These are phyloP conservation scores for Cyclopterus lumpus DNA, from an alignment of 2,797 vertebrate genomes.

Conservation along the genomic window DNA sequence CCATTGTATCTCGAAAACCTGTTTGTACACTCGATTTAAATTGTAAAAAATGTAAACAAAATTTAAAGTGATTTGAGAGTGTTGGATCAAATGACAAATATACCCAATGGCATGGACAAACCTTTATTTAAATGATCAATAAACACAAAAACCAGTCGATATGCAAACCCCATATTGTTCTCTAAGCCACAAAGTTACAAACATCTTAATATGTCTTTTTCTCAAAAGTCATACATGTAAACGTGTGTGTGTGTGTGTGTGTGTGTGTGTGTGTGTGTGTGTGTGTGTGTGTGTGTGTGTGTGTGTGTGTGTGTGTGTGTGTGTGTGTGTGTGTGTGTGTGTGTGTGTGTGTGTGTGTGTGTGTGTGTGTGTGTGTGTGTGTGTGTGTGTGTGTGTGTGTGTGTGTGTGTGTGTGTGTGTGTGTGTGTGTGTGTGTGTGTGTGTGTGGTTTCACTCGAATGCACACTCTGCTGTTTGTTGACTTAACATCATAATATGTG, in stretches of 20 bases:
- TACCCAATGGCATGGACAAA: constrained; percentile 49
- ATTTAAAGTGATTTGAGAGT: constrained; percentile 22
- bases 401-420: too few relatives aligned
- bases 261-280: too few relatives aligned
- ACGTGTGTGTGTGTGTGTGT: too few relatives aligned
- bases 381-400: neutral
- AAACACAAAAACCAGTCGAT: constrained; percentile 33
- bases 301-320: neutral
- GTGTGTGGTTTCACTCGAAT: constrained; percentile 52
- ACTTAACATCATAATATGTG: constrained; percentile 76
- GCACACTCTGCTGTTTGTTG: constrained; percentile 73
- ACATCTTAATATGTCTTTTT: constrained; percentile 62
- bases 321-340: neutral
- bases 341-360: neutral
- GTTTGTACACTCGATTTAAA: neutral
- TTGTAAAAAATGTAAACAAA: neutral
- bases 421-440: neutral
- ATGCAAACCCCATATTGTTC: constrained; percentile 37
- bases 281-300: neutral
- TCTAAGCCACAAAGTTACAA: constrained; percentile 42
- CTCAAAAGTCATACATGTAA: constrained; percentile 54
- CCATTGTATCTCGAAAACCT: neutral
- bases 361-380: too few relatives aligned
- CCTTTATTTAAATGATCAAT: constrained; percentile 62
- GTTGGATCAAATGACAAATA: constrained; percentile 30